Percentiles rank a stretch among this genome's conserved stretches.
These are phyloP conservation scores for Meghimatium bilineatum DNA, from an alignment of 2,888 invertebrate genomes.

Conservation along the genomic window DNA sequence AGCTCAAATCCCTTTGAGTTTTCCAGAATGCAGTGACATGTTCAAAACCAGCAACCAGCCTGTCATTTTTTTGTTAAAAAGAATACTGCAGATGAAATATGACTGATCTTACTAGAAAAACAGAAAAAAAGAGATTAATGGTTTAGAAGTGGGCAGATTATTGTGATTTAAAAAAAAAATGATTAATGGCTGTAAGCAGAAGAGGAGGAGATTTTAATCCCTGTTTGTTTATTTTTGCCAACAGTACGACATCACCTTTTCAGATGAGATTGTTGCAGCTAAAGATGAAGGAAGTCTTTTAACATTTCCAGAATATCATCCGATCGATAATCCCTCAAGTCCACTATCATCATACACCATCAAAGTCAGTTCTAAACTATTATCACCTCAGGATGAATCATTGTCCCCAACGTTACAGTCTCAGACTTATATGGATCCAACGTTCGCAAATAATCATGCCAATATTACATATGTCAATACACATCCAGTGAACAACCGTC, in stretches of 20 bases:
- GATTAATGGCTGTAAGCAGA: too few species aligned
- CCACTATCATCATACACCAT: constrained; percentile 27
- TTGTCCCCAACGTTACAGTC: background rate
- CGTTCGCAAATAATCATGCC: background rate
- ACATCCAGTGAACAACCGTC: background rate
- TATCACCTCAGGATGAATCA: background rate
- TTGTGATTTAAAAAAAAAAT: too few species aligned
- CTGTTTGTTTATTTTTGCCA: background rate
- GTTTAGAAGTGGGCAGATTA: too few species aligned
- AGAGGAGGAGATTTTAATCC: too few species aligned
- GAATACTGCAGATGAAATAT: too few species aligned
- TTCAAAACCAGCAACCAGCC: too few species aligned
- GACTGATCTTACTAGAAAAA: too few species aligned
- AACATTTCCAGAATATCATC: background rate
- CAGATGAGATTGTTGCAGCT: constrained; percentile 10
- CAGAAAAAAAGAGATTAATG: too few species aligned
- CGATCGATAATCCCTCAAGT: background rate
- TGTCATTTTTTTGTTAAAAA: too few species aligned
- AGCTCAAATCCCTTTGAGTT: too few species aligned
- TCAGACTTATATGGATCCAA: background rate
- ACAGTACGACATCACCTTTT: constrained; percentile 25
- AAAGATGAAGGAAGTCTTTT: constrained; percentile 29
- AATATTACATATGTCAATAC: background rate
- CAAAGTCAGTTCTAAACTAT: background rate
- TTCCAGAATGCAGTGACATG: too few species aligned